These are phyloP conservation scores for Syngnathus typhle DNA, from an alignment of 2,113 vertebrate genomes.

Conservation along the genomic window DNA sequence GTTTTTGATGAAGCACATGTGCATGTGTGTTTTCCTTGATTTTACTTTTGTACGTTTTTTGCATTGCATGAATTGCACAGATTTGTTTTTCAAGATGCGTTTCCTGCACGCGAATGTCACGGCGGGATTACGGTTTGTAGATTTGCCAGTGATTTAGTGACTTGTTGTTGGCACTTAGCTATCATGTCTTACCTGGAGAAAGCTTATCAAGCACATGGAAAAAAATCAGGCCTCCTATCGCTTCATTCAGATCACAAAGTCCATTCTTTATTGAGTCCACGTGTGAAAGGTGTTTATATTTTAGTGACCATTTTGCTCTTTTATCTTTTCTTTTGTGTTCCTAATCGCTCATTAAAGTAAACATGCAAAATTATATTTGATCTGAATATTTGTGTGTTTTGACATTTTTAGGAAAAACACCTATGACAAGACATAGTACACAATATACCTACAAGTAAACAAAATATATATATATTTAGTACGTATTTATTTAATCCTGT, in stretches of 20 bases:
- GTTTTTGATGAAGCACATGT: not conserved
- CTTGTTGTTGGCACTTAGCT: not conserved
- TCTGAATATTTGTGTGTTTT: too few species aligned
- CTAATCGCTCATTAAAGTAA: too few species aligned
- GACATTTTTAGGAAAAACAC: too few species aligned
- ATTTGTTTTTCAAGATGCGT: not conserved
- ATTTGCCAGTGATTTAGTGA: not conserved
- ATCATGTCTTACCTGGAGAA: not conserved
- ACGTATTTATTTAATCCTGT: too few species aligned
- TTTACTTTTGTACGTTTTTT: not conserved
- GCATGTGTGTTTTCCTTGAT: slow-evolving; percentile 26
- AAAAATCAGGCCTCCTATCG: not conserved
- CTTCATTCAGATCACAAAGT: not conserved
- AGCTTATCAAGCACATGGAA: slow-evolving; percentile 1
- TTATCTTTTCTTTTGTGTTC: too few species aligned
- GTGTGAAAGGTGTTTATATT: not conserved
- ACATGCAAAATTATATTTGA: too few species aligned
- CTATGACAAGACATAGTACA: too few species aligned
- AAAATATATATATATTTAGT: too few species aligned
- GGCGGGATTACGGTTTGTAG: not conserved
- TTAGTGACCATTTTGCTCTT: not conserved
- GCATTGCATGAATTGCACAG: not conserved
- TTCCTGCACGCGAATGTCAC: not conserved
- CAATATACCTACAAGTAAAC: too few species aligned
- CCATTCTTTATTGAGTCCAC: not conserved